A percentile compares a stretch with the other conserved stretches of the same genome.
phyloP scores from a whole-genome alignment of 2,888 invertebrate species.

The Nemapogon koenigi region DNA sequence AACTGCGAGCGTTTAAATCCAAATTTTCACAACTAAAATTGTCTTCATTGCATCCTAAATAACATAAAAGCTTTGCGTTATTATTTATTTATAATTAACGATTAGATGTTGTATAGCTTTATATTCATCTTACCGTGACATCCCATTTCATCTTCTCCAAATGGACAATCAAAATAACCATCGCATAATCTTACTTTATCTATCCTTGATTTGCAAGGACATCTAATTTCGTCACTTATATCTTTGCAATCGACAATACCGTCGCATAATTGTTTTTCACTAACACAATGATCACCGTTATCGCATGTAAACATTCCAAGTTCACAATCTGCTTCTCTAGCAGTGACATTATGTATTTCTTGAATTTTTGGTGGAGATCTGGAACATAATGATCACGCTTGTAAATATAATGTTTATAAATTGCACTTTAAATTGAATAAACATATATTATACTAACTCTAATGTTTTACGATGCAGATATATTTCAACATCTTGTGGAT shows the following conservation, averaged over 20 bases:
- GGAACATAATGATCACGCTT: not conserved
- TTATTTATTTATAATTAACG: not conserved
- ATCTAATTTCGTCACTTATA: slow-evolving; percentile 77
- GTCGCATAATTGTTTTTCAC: slow-evolving; percentile 71
- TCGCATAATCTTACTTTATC: slow-evolving; percentile 74
- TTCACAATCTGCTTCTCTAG: slow-evolving; percentile 32
- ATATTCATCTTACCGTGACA: slow-evolving; percentile 76
- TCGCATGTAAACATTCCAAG: slow-evolving; percentile 32
- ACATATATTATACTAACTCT: slow-evolving; percentile 26
- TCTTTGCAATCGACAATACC: slow-evolving; percentile 76
- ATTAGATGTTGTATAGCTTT: too few species aligned
- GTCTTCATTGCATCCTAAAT: slow-evolving; percentile 67
- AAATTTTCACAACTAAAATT: slow-evolving; percentile 74
- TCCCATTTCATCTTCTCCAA: slow-evolving; percentile 80
- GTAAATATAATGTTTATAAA: not conserved
- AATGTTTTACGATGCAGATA: slow-evolving; percentile 29
- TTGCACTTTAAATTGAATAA: not conserved
- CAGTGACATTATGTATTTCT: slow-evolving; percentile 13
- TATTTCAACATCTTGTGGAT: slow-evolving; percentile 47
- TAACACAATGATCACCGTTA: slow-evolving; percentile 57
- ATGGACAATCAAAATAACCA: slow-evolving; percentile 82
- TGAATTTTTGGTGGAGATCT: not conserved
- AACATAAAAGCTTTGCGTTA: not conserved
- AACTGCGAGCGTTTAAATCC: slow-evolving; percentile 55
- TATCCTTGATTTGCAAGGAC: slow-evolving; percentile 76